Evolutionary conservation across 2,888 invertebrate species (phyloP), one percentile per base, ranked within the genome.

Genomic region (Synanthedon formicaeformis): DNA sequence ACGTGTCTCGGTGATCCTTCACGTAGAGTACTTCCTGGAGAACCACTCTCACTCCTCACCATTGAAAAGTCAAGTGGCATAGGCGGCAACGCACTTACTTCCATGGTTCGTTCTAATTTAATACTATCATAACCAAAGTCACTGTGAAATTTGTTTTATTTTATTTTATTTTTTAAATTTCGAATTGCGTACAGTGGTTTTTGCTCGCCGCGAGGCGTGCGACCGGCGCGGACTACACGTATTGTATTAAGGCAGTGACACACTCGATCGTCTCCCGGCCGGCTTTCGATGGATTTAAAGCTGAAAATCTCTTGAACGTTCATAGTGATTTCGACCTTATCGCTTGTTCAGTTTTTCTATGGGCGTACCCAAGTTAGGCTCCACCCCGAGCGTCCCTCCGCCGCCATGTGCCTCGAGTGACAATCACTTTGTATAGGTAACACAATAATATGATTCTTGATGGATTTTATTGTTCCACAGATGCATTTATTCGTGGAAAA

Each of bases 41-140:
- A 79, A 52, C 72, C 77, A 61, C 69, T 71, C 59, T 71, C 85
- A 75, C 69, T 77, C 71, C 88, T 73, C 77, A 87, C 85, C 87
- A 90, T 86, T 56, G 91, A 91, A 80, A 91, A 92, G 89, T 92
- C 92, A 80, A 92, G 75, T 55, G 92, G 91, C 90, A 91, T 91
- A 55, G 88, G 86, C 55, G 88, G 80, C 81, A 90, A 88, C 51
- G 89, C 86, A 87, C 90, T 90, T 63, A 91, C 78, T 83, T 91
- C 91, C 88, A 91, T 88, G 67, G 81, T 89, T 88, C 66, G 81
- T 89, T 59, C 60, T 56, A 54, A 56, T 56, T 65, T 69, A 67
- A 59, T 60, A 66, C 57, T 54, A 55, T 57, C 51, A 48, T 18
- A 41, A 41, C 49, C 50, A 23, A 23, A 45, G 50, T 50, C 23